phyloP scores from a whole-genome alignment of 1,140 invertebrate genomes.

The Coelopa frigida region DNA sequence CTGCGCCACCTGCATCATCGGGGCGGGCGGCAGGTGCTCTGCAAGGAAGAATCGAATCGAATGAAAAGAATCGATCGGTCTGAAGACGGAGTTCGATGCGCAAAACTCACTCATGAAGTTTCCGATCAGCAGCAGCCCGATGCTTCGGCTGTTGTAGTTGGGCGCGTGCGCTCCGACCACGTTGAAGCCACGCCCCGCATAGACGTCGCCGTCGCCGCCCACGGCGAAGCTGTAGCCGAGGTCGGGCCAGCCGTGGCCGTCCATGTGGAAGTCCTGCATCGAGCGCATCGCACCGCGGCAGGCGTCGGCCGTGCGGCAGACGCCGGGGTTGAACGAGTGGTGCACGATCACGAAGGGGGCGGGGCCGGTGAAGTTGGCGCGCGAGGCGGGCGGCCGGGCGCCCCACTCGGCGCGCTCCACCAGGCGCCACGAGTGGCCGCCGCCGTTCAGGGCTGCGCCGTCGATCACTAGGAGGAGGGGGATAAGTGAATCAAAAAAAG shows the following conservation, averaged over 20 bases:
- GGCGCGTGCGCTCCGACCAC: slow-evolving; percentile 50
- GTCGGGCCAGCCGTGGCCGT: slow-evolving; percentile 51
- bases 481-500: too few species aligned
- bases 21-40: slow-evolving; percentile 43
- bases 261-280: slow-evolving; percentile 51
- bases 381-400: too few species aligned
- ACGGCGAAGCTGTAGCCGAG: slow-evolving; percentile 60
- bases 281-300: slow-evolving; percentile 43
- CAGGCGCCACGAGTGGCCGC: too few species aligned
- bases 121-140: slow-evolving; percentile 64
- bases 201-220: slow-evolving; percentile 56
- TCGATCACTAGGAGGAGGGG: too few species aligned
- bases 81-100: too few species aligned
- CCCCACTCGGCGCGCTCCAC: too few species aligned
- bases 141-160: slow-evolving; percentile 48
- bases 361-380: too few species aligned
- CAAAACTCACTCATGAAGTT: slow-evolving; percentile 38
- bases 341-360: slow-evolving; percentile 63
- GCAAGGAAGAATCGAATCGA: background rate
- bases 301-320: slow-evolving; percentile 42
- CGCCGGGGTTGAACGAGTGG: slow-evolving; percentile 53
- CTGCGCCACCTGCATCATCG: slow-evolving; percentile 51
- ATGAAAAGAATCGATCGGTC: too few species aligned
- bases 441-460: too few species aligned
- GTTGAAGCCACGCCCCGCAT: slow-evolving; percentile 57